Evolutionary conservation across 2,113 vertebrate genomes (phyloP), one percentile per base, ranked within the genome.

Genomic region (Gymnorhina tibicen): DNA sequence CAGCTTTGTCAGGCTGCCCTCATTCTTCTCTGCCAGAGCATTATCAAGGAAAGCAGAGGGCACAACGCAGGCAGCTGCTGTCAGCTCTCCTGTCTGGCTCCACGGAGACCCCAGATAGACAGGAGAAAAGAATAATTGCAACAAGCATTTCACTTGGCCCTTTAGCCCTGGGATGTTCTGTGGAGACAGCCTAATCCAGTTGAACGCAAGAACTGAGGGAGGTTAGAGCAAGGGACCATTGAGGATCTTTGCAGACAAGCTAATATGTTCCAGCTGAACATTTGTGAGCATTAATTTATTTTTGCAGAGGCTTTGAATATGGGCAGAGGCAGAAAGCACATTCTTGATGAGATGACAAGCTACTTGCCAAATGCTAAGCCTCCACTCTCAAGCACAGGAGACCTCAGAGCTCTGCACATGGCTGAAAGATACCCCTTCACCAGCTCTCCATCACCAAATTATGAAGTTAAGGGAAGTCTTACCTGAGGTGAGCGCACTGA

Each of bases 1-100:
- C 85, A 94, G 63, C 67, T 91, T 75, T 69, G 37, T 89, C 85
- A 85, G 85, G 37, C 93, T 89, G 64, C 80, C 84, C 68, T 93
- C 95, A 96, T 95, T 83, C 92, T 94, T 96, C 95, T 97, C 85
- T 96, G 93, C 79, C 93, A 95, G 73, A 92, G 41, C 64, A 92
- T 67, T 81, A 91, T 55, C 52, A 52, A 88, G 88, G 60, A 42
- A 96, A 91, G 73, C 1, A 23, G 76, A 96, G 85, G 84, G 93
- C 79, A 81, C 58, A 77, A 69, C 39, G n/a, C 41, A 88, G 68
- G 60, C 92, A 88, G 75, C 69, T 52, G n/a, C 85, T 94, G 79
- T 93, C 76, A 90, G 76, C 80, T 95, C 76, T 93, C 64, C 91
- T 86, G 88, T 93, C 95, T 96, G 92, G 93, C 92, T 96, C 96